Base-by-base conservation (phyloP, 2,113 vertebrate species). In the Thomomys bottae region DNA sequence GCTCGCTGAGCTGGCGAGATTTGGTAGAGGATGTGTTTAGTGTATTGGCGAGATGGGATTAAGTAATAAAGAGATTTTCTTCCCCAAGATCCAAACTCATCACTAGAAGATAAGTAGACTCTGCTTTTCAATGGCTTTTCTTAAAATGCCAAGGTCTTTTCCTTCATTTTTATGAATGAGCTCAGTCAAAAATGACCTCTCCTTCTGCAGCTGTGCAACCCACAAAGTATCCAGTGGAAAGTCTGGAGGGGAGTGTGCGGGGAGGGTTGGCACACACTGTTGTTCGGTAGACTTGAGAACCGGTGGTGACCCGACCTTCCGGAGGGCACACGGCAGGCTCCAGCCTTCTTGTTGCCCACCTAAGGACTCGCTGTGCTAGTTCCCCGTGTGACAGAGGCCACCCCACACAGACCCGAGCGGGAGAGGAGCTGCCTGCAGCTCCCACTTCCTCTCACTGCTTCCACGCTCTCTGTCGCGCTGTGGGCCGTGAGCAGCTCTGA, bases 61-160 rank as follows among this genome's bases (percentile, higher is more conserved):
- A 97, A 94, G 96, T 90, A 76, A n/a, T 90, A 97, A 96, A 95
- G 88, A 96, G 96, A 77, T 96, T 97, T 97, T 67, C 75, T 45
- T 96, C 0, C 76, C 45, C n/a, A 76, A 30, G 95, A 84, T 96
- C 84, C 88, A 88, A 90, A 93, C 89, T 96, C 96, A 96, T 96
- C 95, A 61, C 90, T 93, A 54, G 84, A 82, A 84, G 86, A 85
- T 61, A 38, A 1, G 57, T 15, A 42, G 18, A 81, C 63, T 88
- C 94, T 88, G 94, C 89, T 95, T 89, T 94, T 94, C 88, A 94
- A 38, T 57, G 34, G 9, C 83, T 89, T 94, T 89, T 96, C 85
- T 92, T 96, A 96, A 94, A 96, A 93, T 45, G 92, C 92, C 90
- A 91, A 89, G 73, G 30, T 54, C 80, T 40, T 40, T 97, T 93